Evolutionary conservation across 2,888 invertebrate species (phyloP).

Genomic region (Synergus itoensis): DNA sequence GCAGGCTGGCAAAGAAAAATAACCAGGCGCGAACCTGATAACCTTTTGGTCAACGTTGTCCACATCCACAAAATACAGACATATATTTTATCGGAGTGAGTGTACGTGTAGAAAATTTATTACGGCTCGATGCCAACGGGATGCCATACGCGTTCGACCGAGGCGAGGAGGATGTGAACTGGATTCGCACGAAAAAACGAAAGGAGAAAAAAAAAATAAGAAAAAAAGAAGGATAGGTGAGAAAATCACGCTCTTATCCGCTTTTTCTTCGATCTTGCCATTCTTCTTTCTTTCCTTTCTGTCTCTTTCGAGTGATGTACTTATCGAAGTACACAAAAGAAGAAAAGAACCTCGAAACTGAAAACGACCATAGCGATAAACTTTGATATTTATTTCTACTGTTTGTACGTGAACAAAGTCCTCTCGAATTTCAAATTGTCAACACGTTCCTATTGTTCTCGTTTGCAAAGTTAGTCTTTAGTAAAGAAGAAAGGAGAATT

Average conservation of each 20-base stretch:
- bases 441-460: conserved; percentile 18
- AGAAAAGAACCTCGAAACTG: conserved; percentile 27
- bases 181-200: conserved; percentile 3
- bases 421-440: conserved; percentile 34
- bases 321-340: conserved; percentile 40
- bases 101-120: conserved; percentile 60
- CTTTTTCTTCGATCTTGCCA: conserved; percentile 28
- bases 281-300: conserved; percentile 11
- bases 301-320: conserved; percentile 39
- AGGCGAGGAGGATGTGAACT: conserved; percentile 33
- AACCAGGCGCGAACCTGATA: conserved; percentile 27
- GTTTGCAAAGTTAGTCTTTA: too few relatives aligned
- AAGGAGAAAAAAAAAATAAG: background rate
- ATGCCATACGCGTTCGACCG: conserved; percentile 49
- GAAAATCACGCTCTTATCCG: conserved; percentile 32
- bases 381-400: conserved; percentile 37
- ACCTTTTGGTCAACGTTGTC: conserved; percentile 35
- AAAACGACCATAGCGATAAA: conserved; percentile 35
- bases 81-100: conserved; percentile 52
- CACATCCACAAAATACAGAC: background rate
- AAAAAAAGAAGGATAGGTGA: conserved; percentile 14
- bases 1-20: conserved; percentile 15
- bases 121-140: conserved; percentile 59
- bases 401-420: conserved; percentile 28
- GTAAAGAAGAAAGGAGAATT: background rate